Conservation (phyloP, 2,113 vertebrate genomes). For the Crotalus horridus region DNA sequence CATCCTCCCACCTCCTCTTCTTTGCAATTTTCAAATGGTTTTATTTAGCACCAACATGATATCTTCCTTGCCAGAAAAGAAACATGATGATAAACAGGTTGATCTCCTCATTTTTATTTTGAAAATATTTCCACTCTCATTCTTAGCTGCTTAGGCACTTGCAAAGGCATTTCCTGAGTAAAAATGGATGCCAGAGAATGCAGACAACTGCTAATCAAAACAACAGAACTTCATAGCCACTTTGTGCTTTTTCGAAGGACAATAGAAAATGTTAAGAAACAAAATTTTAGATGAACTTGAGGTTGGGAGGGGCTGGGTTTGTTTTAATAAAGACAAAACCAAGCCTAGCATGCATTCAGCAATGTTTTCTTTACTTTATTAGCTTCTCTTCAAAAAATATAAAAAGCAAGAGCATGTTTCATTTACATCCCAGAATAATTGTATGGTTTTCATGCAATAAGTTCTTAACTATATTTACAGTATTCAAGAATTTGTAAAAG, state of each 20-base stretch:
- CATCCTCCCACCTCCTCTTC: background rate
- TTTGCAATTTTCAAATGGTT: slow-evolving; percentile 17
- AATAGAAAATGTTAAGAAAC: background rate
- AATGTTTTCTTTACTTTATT: background rate
- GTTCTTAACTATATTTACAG: background rate
- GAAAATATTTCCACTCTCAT: background rate
- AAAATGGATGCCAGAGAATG: background rate
- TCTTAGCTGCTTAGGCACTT: background rate
- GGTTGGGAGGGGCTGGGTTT: background rate
- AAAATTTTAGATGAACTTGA: slow-evolving; percentile 3
- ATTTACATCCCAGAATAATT: background rate
- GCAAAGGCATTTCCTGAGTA: background rate
- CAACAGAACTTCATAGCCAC: background rate
- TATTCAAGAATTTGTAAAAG: background rate
- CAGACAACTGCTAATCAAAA: slow-evolving; percentile 7
- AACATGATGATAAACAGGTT: slow-evolving; percentile 13
- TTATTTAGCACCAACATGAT: background rate
- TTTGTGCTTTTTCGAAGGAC: background rate
- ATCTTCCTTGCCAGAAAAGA: slow-evolving; percentile 9
- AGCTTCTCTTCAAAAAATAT: background rate
- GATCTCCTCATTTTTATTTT: slow-evolving; percentile 2
- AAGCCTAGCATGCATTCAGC: background rate
- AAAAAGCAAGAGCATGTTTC: background rate
- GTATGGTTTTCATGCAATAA: background rate
- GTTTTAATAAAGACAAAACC: background rate